Base-by-base conservation (phyloP, 2,888 invertebrate genomes). In the Digitonthophagus gazella region DNA sequence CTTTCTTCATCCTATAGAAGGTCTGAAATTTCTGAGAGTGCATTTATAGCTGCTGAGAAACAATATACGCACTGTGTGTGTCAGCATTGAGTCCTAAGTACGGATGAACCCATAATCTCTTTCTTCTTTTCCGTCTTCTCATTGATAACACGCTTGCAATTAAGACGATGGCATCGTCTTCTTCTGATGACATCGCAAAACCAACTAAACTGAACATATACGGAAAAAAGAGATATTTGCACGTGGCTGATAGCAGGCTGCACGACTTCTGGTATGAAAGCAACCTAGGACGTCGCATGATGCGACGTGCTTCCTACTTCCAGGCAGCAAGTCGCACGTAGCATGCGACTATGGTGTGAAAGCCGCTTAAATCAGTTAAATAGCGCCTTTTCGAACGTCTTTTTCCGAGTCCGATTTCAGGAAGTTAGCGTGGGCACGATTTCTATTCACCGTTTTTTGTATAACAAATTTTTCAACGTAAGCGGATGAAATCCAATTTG, bases 281-380 rank as follows among this genome's bases (percentile, higher is more conserved):
- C 16, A 16, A 58, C 16, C 16, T 58, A 11, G 14, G 56, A 66
- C 18, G 57, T 56, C 56, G 66, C 18, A 18, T 55, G 56, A 56
- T 55, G 66, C 56, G 56, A 66, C 66, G 19, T 66, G 56, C 66
- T 16, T 66, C 19, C 56, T 56, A 56, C 66, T 56, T 56, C n/a
- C n/a, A n/a, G n/a, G n/a, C n/a, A n/a, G n/a, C n/a, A n/a, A n/a
- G n/a, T n/a, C n/a, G n/a, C n/a, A n/a, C n/a, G n/a, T n/a, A 65
- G 65, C 65, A 65, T 65, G 65, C 65, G n/a, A 66, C 66, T 66
- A 18, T 66, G 66, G 19, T 56, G 18, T 66, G 57, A 66, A 66
- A 66, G 57, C 56, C 66, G 18, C 54, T 19, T 65, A 65, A 65
- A 56, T 6, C 22, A 22, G 22, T 6, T 22, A 6, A 22, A 22